Evolutionary conservation across 2,797 vertebrate genomes (phyloP).

Genomic region (Xenentodon cancila): DNA sequence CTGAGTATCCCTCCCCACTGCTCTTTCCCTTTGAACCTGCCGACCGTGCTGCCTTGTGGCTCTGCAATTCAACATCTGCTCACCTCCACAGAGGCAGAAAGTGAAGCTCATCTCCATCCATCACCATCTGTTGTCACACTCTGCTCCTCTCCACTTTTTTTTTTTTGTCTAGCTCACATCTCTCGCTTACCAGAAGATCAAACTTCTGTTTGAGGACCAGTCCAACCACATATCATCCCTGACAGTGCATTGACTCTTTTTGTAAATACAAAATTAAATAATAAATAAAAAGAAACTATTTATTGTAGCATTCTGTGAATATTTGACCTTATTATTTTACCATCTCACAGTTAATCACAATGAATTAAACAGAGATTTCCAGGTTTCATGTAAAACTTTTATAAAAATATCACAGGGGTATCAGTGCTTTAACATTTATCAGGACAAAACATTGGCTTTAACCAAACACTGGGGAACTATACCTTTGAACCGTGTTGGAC

Average conservation of each 20-base stretch:
- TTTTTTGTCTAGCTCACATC: constrained; percentile 23
- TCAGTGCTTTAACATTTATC: constrained; percentile 73
- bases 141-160: constrained; percentile 4
- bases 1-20: constrained; percentile 48
- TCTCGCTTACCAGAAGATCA: constrained; percentile 44
- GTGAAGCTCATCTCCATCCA: constrained; percentile 64
- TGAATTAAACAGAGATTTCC: constrained; percentile 29
- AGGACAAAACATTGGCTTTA: constrained; percentile 41
- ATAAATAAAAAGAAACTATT: constrained; percentile 73
- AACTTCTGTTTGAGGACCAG: constrained; percentile 47
- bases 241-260: constrained; percentile 53
- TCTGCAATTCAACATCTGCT: constrained; percentile 53
- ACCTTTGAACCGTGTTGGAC: constrained; percentile 39
- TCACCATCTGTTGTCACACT: constrained; percentile 57
- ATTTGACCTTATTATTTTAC: constrained; percentile 2
- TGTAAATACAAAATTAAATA: constrained; percentile 78
- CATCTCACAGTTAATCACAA: background rate
- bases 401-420: constrained; percentile 73
- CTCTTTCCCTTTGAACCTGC: constrained; percentile 27
- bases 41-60: constrained; percentile 44
- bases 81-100: constrained; percentile 52
- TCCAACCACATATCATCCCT: constrained; percentile 13
- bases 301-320: constrained; percentile 59
- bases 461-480: constrained; percentile 38
- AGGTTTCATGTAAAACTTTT: constrained; percentile 74